A percentile compares a stretch with the other conserved stretches of the same genome.
Conservation (phyloP, 1,140 invertebrate species). For the Bathynomus jamesi region DNA sequence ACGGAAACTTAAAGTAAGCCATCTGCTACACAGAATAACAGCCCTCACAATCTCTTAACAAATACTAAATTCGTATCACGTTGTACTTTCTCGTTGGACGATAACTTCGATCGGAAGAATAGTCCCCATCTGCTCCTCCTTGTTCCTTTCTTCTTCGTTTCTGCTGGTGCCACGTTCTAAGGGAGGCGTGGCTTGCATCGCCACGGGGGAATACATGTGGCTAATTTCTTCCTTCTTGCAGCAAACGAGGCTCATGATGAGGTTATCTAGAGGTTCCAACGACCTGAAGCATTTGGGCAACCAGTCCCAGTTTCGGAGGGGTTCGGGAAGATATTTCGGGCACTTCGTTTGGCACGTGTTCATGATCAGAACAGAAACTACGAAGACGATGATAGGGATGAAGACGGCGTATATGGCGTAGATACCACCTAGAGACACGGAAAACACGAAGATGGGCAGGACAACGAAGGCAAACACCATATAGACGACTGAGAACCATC, state of each 20-base stretch:
- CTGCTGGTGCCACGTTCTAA: neutral
- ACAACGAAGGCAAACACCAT: slow-evolving; percentile 49
- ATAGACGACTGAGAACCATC: slow-evolving; percentile 53
- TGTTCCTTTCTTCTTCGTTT: neutral
- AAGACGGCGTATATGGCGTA: slow-evolving; percentile 32
- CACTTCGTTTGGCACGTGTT: slow-evolving; percentile 43
- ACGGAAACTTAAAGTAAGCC: too few species aligned
- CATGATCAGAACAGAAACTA: slow-evolving; percentile 41
- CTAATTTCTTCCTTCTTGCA: slow-evolving; percentile 4
- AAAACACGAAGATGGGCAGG: slow-evolving; percentile 47
- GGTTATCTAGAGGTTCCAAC: slow-evolving; percentile 42
- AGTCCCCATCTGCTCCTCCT: neutral
- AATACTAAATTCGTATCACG: too few species aligned
- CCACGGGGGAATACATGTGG: neutral
- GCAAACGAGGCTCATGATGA: slow-evolving; percentile 34
- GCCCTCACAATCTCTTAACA: too few species aligned
- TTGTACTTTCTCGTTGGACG: neutral
- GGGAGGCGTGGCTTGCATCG: neutral
- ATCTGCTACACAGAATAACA: too few species aligned
- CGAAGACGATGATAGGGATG: slow-evolving; percentile 31
- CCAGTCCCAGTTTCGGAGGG: slow-evolving; percentile 49
- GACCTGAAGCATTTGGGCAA: slow-evolving; percentile 49
- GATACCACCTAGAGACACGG: slow-evolving; percentile 42
- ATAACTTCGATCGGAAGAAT: neutral
- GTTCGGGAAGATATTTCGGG: slow-evolving; percentile 44